These are phyloP conservation scores for Noturus placidus DNA, from an alignment of 2,113 vertebrate genomes.

Conservation along the genomic window DNA sequence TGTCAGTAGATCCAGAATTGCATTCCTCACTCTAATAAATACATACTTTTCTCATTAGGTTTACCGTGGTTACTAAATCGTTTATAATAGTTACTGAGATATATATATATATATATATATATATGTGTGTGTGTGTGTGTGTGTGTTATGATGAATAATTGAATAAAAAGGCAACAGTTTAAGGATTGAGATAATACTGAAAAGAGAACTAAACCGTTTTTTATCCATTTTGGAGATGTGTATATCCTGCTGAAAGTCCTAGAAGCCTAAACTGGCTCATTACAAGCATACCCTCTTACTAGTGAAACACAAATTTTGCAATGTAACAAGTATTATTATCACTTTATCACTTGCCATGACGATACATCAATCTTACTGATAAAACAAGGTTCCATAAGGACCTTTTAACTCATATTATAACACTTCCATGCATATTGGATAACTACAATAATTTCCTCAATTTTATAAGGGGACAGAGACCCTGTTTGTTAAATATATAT, in stretches of 20 bases:
- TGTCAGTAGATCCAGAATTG: background rate
- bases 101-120: background rate
- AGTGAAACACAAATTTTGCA: conserved; percentile 11
- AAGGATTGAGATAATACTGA: background rate
- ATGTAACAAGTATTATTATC: background rate
- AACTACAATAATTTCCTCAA: background rate
- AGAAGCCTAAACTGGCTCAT: background rate
- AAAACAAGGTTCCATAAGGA: background rate
- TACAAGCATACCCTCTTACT: conserved; percentile 8
- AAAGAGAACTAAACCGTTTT: background rate
- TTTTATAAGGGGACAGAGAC: background rate
- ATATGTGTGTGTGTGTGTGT: too few relatives aligned
- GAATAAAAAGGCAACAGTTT: background rate
- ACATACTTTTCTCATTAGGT: background rate
- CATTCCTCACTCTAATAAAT: background rate
- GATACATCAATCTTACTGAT: conserved; percentile 20
- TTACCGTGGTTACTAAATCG: background rate
- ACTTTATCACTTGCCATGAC: background rate
- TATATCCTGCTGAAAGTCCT: background rate
- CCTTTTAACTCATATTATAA: background rate
- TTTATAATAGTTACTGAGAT: background rate
- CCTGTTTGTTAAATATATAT: background rate
- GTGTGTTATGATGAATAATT: background rate
- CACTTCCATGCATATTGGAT: background rate
- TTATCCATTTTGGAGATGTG: background rate